Conservation (phyloP, 2,888 invertebrate genomes). For the Epinotia demarniana region DNA sequence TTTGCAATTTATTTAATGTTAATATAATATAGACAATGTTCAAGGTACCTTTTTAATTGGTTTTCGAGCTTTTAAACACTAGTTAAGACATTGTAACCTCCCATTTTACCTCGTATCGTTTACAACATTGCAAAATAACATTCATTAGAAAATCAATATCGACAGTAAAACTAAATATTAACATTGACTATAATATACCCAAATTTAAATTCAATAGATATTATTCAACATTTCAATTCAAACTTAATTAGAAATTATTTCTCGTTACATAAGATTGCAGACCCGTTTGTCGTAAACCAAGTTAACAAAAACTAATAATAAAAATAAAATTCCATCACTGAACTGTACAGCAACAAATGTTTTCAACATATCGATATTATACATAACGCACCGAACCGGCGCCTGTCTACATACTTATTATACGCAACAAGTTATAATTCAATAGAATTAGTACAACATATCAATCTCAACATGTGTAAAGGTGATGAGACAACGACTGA, state of each 20-base stretch:
- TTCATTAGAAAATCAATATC: slow-evolving; percentile 75
- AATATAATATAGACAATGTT: slow-evolving; percentile 85
- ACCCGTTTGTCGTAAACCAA: slow-evolving; percentile 82
- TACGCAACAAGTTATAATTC: slow-evolving; percentile 83
- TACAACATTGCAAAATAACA: slow-evolving; percentile 82
- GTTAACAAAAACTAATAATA: slow-evolving; percentile 76
- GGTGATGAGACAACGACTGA: slow-evolving; percentile 78
- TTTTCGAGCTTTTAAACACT: slow-evolving; percentile 82
- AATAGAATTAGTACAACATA: slow-evolving; percentile 85
- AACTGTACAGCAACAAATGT: slow-evolving; percentile 73
- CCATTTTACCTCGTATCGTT: slow-evolving; percentile 75
- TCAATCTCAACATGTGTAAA: slow-evolving; percentile 84
- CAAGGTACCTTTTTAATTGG: slow-evolving; percentile 84
- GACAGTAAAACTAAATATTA: slow-evolving; percentile 76
- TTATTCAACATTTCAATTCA: slow-evolving; percentile 72
- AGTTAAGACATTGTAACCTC: slow-evolving; percentile 76
- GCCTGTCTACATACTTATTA: slow-evolving; percentile 71
- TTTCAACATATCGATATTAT: slow-evolving; percentile 59
- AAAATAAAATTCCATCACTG: slow-evolving; percentile 76
- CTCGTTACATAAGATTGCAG: slow-evolving; percentile 79
- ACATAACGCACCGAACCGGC: slow-evolving; percentile 55
- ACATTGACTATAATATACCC: slow-evolving; percentile 82
- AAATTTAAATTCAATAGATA: slow-evolving; percentile 77
- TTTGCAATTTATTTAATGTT: slow-evolving; percentile 84
- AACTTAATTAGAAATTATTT: slow-evolving; percentile 77